Percentiles rank a stretch among this genome's conserved stretches.
These are phyloP conservation scores for Conus canariensis DNA, from an alignment of 2,888 invertebrate genomes.

Conservation along the genomic window DNA sequence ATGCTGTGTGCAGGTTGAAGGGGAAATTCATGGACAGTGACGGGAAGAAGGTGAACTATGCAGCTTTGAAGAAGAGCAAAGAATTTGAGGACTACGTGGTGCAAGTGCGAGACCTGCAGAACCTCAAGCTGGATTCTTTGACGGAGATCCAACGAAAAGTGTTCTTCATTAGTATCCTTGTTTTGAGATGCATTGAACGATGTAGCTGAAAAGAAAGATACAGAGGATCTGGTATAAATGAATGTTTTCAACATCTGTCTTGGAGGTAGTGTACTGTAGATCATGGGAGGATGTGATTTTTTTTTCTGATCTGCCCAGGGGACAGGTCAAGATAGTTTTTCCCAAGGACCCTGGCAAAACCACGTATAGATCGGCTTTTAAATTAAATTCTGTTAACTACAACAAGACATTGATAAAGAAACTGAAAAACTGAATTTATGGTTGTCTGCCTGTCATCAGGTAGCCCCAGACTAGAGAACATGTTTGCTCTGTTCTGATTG, in stretches of 20 bases:
- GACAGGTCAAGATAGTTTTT: too few relatives aligned
- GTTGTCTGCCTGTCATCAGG: background rate
- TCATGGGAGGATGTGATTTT: too few relatives aligned
- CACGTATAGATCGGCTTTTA: too few relatives aligned
- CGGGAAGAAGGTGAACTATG: slow-evolving; percentile 67
- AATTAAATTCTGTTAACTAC: too few relatives aligned
- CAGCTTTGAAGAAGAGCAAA: slow-evolving; percentile 56
- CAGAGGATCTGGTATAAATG: too few relatives aligned
- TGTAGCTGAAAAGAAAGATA: background rate
- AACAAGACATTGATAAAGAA: too few relatives aligned
- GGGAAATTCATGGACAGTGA: slow-evolving; percentile 66
- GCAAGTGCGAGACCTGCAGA: slow-evolving; percentile 58
- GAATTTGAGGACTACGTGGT: slow-evolving; percentile 62
- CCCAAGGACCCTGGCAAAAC: too few relatives aligned
- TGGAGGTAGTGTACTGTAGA: too few relatives aligned
- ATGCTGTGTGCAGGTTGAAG: slow-evolving; percentile 61
- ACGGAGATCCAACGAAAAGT: slow-evolving; percentile 70
- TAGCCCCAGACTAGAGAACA: background rate
- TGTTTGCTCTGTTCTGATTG: background rate
- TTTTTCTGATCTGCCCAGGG: too few relatives aligned
- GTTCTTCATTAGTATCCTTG: slow-evolving; percentile 78
- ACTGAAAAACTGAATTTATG: background rate
- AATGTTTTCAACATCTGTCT: too few relatives aligned
- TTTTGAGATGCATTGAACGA: too few relatives aligned
- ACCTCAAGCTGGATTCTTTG: slow-evolving; percentile 59